These are phyloP conservation scores for Tridacna crocea DNA, from an alignment of 2,888 invertebrate species.

Conservation along the genomic window DNA sequence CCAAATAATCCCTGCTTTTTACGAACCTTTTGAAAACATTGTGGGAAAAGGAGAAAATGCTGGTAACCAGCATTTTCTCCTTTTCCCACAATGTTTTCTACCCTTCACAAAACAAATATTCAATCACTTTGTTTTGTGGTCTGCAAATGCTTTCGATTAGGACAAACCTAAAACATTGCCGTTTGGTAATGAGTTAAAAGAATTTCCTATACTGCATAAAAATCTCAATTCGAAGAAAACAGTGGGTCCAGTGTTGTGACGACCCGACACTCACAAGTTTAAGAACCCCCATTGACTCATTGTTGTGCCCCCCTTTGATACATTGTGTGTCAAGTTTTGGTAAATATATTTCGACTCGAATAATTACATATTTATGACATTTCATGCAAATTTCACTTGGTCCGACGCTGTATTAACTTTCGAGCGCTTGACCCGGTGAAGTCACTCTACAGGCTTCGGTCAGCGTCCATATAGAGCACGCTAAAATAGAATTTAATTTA, in stretches of 20 bases:
- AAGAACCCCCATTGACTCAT: conserved; percentile 14
- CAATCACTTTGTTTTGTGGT: no score
- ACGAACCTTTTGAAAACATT: no score
- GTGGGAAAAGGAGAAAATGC: no score
- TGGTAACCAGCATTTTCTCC: no score
- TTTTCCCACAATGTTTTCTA: no score
- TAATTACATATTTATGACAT: conserved; percentile 26
- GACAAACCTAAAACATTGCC: no score
- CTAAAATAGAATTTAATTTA: conserved; percentile 7
- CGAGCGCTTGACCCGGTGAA: conserved; percentile 16
- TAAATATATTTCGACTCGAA: conserved; percentile 21
- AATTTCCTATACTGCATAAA: no score
- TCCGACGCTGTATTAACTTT: conserved; percentile 17
- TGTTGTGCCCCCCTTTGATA: conserved; percentile 16
- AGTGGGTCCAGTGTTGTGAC: not conserved
- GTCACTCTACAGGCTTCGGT: not conserved
- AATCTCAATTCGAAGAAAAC: not conserved
- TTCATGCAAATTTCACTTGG: conserved; percentile 22
- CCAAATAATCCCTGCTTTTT: no score
- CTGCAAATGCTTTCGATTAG: no score
- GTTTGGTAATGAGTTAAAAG: no score
- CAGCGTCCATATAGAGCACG: not conserved
- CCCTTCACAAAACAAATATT: no score
- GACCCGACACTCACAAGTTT: conserved; percentile 4
- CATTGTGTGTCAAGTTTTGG: conserved; percentile 23